Conservation (phyloP, 2,797 vertebrate genomes). For the Hydrolagus colliei region DNA sequence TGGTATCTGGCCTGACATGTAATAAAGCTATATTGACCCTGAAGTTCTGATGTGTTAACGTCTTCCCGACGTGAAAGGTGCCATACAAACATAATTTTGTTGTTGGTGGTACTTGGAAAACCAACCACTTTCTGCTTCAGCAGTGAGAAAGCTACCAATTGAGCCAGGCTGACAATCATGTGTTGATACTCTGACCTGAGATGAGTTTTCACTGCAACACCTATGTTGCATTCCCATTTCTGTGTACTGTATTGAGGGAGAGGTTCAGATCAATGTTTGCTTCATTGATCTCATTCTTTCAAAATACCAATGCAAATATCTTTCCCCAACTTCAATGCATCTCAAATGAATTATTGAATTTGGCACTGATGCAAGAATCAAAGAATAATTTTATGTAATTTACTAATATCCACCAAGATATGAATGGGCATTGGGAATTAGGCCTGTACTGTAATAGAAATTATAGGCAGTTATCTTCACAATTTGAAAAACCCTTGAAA, state of each 20-base stretch:
- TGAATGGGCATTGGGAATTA: background rate
- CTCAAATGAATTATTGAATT: background rate
- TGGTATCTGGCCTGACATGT: no score
- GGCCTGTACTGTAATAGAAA: background rate
- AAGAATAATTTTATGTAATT: background rate
- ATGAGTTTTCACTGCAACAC: background rate
- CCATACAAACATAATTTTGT: no score
- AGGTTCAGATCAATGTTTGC: no score
- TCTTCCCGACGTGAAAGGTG: no score
- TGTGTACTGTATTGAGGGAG: background rate
- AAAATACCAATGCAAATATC: no score
- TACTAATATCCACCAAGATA: background rate
- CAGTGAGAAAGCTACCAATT: no score
- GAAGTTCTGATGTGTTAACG: no score
- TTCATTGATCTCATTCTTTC: no score
- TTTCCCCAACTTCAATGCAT: background rate
- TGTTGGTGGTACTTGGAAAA: no score
- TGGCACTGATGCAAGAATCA: background rate
- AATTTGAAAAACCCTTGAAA: background rate
- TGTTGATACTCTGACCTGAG: background rate
- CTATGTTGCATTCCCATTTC: background rate
- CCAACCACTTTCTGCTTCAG: no score
- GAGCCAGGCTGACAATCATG: background rate
- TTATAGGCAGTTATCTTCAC: background rate
- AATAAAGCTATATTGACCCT: no score